Percentiles rank a stretch among this genome's conserved stretches.
Evolutionary conservation across 2,113 vertebrate genomes (phyloP).

Genomic region (Paramormyrops kingsleyae): DNA sequence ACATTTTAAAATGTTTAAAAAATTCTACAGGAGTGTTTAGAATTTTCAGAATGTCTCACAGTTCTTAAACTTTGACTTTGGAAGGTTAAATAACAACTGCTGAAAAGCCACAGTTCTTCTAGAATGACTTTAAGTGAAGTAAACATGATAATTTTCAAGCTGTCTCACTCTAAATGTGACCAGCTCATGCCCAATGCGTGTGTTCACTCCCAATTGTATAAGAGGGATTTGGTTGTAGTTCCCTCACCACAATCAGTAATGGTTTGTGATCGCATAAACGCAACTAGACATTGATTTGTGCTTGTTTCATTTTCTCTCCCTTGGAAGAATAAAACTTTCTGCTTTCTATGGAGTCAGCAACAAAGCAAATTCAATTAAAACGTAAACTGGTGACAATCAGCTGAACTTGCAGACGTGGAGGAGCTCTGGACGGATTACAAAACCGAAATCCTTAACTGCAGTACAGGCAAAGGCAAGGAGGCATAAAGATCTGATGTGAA

Average conservation of each 20-base stretch:
- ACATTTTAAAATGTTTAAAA: background rate
- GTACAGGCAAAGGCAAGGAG: background rate
- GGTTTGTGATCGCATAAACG: background rate
- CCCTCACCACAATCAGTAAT: background rate
- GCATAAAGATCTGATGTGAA: background rate
- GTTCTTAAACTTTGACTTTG: background rate
- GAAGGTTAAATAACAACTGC: background rate
- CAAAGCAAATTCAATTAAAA: conserved; percentile 10
- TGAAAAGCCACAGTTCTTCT: background rate
- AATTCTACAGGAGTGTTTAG: background rate
- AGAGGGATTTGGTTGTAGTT: no score
- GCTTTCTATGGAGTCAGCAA: conserved; percentile 1
- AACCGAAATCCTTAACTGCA: background rate
- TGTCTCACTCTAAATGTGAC: background rate
- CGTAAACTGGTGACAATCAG: background rate
- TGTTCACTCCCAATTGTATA: background rate
- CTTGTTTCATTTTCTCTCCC: background rate
- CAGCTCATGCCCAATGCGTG: background rate
- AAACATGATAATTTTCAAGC: background rate
- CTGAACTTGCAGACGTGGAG: background rate
- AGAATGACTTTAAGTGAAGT: background rate
- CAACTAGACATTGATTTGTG: background rate
- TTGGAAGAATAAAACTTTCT: background rate
- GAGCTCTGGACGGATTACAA: background rate
- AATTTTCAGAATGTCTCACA: background rate